Evolutionary conservation across 2,113 vertebrate genomes (phyloP).

Genomic region (Haemorhous mexicanus): DNA sequence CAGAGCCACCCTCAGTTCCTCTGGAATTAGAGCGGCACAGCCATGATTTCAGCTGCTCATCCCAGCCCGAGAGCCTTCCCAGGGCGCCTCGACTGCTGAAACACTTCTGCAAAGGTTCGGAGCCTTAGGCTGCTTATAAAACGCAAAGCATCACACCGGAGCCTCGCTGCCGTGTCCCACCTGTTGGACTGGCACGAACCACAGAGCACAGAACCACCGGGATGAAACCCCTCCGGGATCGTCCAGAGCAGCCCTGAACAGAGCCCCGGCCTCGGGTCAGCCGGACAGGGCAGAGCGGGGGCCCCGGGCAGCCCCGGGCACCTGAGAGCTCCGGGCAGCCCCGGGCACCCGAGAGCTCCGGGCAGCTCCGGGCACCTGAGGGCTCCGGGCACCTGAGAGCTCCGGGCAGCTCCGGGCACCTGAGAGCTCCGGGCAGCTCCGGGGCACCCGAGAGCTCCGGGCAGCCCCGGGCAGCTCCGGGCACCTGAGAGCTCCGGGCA

Average conservation of each 20-base stretch:
- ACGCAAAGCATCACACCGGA: not conserved
- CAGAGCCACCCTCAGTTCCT: not conserved
- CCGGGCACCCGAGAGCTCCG: too few relatives aligned
- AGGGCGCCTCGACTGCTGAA: accelerated
- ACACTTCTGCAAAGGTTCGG: accelerated
- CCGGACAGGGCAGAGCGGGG: not conserved
- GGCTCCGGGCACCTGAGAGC: too few relatives aligned
- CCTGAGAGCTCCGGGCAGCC: too few relatives aligned
- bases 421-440: too few relatives aligned
- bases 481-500: too few relatives aligned
- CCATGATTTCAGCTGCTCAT: not conserved
- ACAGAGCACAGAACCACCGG: accelerated
- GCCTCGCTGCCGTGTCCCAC: accelerated
- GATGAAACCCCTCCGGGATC: not conserved
- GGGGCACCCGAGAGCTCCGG: too few relatives aligned
- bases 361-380: too few relatives aligned
- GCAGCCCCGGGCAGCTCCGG: too few relatives aligned
- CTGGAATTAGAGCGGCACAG: not conserved
- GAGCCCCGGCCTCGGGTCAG: not conserved
- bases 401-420: too few relatives aligned
- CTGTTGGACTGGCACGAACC: not conserved
- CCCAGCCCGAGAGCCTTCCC: not conserved
- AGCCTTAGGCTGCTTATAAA: not conserved
- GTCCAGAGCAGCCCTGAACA: accelerated
- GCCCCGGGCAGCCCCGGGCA: too few relatives aligned